Evolutionary conservation across 2,797 vertebrate genomes (phyloP), one percentile per base, ranked within the genome.

Genomic region (Pseudochirops cupreus): DNA sequence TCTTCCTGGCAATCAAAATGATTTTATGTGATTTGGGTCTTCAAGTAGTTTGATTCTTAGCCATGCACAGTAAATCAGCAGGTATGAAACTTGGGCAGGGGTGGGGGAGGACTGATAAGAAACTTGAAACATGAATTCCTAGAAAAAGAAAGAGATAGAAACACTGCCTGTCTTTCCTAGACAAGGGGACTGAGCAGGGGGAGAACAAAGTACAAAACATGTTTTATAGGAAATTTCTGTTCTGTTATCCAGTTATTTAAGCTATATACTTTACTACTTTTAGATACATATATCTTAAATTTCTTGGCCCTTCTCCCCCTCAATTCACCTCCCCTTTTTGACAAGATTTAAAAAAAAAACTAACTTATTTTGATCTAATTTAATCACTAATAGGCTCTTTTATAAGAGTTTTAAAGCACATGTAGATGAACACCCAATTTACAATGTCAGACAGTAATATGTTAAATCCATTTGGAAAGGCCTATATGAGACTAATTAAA

Each of bases 61-160:
- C 54, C 53, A 95, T 92, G 56, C 58, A 55, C 50, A 39, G 0
- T 26, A 95, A 96, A 9, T 18, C 7, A 93, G 57, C 94, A 57
- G 52, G 6, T 29, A 94, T 96, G 96, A 59, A 58, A 91, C 74
- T 93, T 97, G 4, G 10, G 57, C 7, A 9, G 24, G 56, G 1
- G 2, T n/a, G n/a, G 94, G 53, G 56, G 12, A 10, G 39, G 91
- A 31, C 21, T 94, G 9, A 87, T 10, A 95, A 95, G 7, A 96
- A 92, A 96, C 29, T 62, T 0, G 1, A 0, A 91, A 31, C 16
- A 91, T 58, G 93, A 97, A 87, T 6, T 31, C 62, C 50, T 12
- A 82, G 31, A 95, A 74, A 90, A 94, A 92, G 95, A 96, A 53
- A 94, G 53, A 82, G 90, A 96, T 96, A 94, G 46, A 94, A 92